Percentiles rank a stretch among this genome's conserved stretches.
phyloP scores from a whole-genome alignment of 37 sponge, comb jelly and placozoan species.

The Hexactinellida sp. region DNA sequence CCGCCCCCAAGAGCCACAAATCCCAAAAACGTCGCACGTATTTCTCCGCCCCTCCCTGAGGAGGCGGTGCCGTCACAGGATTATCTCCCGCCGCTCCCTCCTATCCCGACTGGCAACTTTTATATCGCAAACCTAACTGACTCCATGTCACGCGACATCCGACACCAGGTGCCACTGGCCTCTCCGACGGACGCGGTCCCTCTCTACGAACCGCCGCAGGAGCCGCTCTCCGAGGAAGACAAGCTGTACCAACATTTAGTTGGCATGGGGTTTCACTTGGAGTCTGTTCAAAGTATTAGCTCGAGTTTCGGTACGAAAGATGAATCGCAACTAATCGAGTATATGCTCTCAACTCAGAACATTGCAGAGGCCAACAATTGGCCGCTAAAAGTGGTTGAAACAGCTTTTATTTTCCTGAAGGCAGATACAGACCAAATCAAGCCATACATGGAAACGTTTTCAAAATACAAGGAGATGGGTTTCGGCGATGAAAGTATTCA shows the following conservation, averaged over 20 bases:
- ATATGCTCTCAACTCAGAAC: not conserved
- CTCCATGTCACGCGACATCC: not conserved
- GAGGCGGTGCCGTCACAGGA: not conserved
- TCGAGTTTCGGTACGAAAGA: not conserved
- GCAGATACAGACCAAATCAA: not conserved
- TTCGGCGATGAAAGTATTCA: not conserved
- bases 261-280: not conserved
- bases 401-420: not conserved
- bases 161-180: not conserved
- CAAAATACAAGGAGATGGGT: conserved; percentile 8
- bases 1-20: not conserved
- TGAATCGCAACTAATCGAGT: not conserved
- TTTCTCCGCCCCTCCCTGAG: not conserved
- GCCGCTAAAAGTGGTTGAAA: not conserved
- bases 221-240: not conserved
- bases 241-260: not conserved
- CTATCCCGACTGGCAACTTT: not conserved
- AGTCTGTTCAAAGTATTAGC: not conserved
- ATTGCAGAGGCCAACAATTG: not conserved
- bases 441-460: not conserved
- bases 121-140: not conserved
- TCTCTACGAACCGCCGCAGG: not conserved
- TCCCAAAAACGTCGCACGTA: not conserved
- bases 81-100: not conserved
- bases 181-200: not conserved